A percentile compares a stretch with the other conserved stretches of the same genome.
These are phyloP conservation scores for Chaetodon trifasciatus DNA, from an alignment of 2,797 vertebrate genomes.

Conservation along the genomic window DNA sequence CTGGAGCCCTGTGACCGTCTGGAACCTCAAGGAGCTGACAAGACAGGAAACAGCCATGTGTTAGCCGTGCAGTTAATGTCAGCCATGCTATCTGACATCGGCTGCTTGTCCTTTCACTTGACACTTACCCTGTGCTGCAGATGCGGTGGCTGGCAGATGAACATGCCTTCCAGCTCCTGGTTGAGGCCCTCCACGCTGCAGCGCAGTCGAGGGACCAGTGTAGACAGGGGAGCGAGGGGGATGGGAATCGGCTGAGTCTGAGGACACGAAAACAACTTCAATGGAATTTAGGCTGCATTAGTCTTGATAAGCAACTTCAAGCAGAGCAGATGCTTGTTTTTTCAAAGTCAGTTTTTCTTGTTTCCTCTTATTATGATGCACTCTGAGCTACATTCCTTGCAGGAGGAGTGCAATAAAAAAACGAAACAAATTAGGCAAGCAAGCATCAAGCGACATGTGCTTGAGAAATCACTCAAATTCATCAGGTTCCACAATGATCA, in stretches of 20 bases:
- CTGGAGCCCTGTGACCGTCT: constrained; percentile 91
- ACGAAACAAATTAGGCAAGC: too few species aligned
- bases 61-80: too few species aligned
- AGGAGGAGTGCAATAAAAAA: neutral
- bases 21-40: constrained; percentile 90
- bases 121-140: constrained; percentile 87
- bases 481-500: neutral
- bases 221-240: constrained; percentile 74
- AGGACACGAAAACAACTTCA: constrained; percentile 46
- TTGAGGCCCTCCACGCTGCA: constrained; percentile 92
- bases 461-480: neutral
- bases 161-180: constrained; percentile 93
- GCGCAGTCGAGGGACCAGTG: constrained; percentile 88
- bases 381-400: neutral
- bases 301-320: neutral
- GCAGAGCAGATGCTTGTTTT: constrained; percentile 29
- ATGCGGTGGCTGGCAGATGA: constrained; percentile 88
- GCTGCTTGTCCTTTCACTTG: neutral
- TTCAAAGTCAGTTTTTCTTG: neutral
- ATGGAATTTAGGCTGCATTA: constrained; percentile 19
- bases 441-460: neutral
- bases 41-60: neutral
- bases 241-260: constrained; percentile 79
- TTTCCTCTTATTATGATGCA: neutral
- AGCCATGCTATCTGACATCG: too few species aligned